phyloP scores from a whole-genome alignment of 2,797 vertebrate genomes.

The Acrossocheilus fasciatus region DNA sequence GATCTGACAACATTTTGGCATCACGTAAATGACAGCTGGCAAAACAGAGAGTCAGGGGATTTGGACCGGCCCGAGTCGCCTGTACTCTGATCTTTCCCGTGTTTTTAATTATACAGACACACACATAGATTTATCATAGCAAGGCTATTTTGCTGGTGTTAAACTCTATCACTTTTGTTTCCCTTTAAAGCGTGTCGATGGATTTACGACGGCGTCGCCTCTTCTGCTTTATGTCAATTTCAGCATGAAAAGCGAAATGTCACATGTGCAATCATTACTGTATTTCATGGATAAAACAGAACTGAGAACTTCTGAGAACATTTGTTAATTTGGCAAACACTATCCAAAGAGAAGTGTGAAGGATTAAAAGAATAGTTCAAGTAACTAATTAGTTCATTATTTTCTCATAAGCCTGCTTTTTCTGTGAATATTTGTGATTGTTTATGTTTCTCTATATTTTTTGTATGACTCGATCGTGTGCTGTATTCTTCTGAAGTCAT shows the following conservation, averaged over 20 bases:
- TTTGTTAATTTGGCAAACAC: background rate
- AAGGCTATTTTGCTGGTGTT: conserved; percentile 32
- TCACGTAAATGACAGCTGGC: conserved; percentile 58
- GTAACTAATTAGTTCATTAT: no score
- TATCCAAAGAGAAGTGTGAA: background rate
- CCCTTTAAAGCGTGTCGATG: background rate
- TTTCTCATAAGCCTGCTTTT: background rate
- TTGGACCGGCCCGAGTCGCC: conserved; percentile 50
- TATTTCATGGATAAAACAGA: background rate
- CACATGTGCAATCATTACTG: background rate
- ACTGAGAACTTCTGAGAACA: background rate
- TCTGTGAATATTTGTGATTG: background rate
- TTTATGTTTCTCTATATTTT: background rate
- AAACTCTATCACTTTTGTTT: conserved; percentile 29
- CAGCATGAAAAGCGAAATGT: background rate
- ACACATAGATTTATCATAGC: conserved; percentile 44
- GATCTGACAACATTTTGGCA: conserved; percentile 64
- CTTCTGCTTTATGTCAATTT: background rate
- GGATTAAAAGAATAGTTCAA: background rate
- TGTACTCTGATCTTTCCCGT: conserved; percentile 52
- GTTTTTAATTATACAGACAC: conserved; percentile 49
- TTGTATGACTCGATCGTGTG: background rate
- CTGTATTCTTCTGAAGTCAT: background rate
- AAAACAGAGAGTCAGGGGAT: conserved; percentile 49
- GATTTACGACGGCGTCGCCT: background rate